Evolutionary conservation across 1,140 invertebrate genomes (phyloP), one percentile per base, ranked within the genome.

Genomic region (Watersipora subatra): DNA sequence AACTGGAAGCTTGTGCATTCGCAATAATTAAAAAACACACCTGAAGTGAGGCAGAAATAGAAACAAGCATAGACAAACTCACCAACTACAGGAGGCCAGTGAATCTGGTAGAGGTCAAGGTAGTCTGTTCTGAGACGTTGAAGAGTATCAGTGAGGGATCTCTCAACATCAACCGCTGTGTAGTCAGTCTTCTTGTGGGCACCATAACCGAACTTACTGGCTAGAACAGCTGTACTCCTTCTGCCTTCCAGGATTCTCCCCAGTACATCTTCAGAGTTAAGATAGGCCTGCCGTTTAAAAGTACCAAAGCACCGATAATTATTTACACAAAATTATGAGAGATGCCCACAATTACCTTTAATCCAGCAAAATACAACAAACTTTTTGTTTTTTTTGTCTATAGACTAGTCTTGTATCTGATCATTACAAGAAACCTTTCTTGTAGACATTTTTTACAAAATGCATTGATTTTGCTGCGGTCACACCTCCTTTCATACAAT

Each of bases 191-290:
- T 76, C 20, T 20, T 46, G 15, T 68, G 66, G 7, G 70, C 70
- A 1, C 75, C 75, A 66, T 75, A 76, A 7, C 77, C 77, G 71
- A 73, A 77, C 66, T 78, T 78, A n/a, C 72, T 73, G 26, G 76
- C 76, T 56, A 78, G 66, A 7, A 78, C 69, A 26, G 72, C 74
- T 67, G 76, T 67, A 27, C 71, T 63, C 59, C 77, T 67, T 7
- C 73, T 64, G 7, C 2, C 28, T 22, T 72, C 62, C 29, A 78
- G 57, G 64, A 71, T 71, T 65, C 68, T 68, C 27, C 76, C 77
- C 7, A 78, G 67, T 7, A 76, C 71, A 64, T 71, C 70, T 46
- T 78, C 76, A 26, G 77, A 78, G 17, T 73, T 72, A 34, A 69
- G 68, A 69, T 78, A 78, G 0, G 73, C 77, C 75, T 78, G 69